Base-by-base conservation (phyloP, 2,888 invertebrate species). In the Ashinkailepas kermadecensis region DNA sequence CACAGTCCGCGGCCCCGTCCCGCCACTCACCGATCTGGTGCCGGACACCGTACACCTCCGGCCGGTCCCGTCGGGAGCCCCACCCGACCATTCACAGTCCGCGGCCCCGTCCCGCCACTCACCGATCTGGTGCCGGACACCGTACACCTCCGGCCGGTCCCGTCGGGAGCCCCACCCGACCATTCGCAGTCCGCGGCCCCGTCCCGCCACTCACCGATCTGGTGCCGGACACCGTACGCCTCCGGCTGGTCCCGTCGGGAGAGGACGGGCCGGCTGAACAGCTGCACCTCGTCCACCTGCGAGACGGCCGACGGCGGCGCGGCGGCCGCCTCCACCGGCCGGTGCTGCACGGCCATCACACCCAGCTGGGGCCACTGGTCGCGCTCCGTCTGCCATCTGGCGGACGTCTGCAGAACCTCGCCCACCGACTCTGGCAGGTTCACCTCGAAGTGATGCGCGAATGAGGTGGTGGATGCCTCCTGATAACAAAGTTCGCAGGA, bases 391-490 rank as follows among this genome's bases (percentile, higher is more conserved):
- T 74, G 81, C 83, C 83, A 83, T 12, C 80, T 82, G n/a, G 57
- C 59, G 11, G 25, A 18, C 56, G 82, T 78, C 78, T 79, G 81
- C 57, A 83, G 80, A 62, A 78, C 64, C 54, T 83, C 83, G 39
- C 83, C 83, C 25, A 64, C 78, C 18, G 78, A 54, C 23, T 82
- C 81, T 54, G 59, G 65, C 58, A 83, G 54, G 62, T 81, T 82
- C 54, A 65, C 39, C 39, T 83, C 83, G 82, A 82, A 83, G 64
- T 83, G 83, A 7, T 65, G 80, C 25, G 70, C 39, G 65, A 83
- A 83, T 78, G 81, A 80, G 39, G 83, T 83, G 39, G 23, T 59
- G 39, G 57, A 67, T 18, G 82, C 80, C 21, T 56, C 74, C 74
- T 74, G 74, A 12, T 21, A 25, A 13, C 12, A 25, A 23, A 39